Percentiles rank a stretch among this genome's conserved stretches.
Evolutionary conservation across 2,113 vertebrate genomes (phyloP).

Genomic region (Microcebus lehilahytsara): DNA sequence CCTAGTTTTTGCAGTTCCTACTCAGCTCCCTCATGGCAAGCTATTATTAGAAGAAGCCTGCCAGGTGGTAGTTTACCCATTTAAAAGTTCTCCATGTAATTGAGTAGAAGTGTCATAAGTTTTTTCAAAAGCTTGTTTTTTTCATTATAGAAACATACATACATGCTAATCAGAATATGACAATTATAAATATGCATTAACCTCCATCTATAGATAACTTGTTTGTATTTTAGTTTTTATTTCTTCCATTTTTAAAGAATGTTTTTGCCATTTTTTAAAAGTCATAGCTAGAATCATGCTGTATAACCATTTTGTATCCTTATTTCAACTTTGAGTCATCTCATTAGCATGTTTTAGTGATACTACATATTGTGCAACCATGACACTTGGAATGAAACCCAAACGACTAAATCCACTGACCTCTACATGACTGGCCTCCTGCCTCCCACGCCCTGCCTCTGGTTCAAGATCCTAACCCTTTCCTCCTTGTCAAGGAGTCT

Average conservation of each 20-base stretch:
- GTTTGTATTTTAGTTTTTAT: neutral
- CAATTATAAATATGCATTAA: neutral
- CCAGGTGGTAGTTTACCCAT: neutral
- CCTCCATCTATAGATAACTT: neutral
- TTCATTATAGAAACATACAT: neutral
- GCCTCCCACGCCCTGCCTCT: neutral
- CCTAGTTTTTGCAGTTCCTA: neutral
- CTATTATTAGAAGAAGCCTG: neutral
- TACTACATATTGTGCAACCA: neutral
- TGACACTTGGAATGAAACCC: neutral
- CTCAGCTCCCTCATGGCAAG: neutral
- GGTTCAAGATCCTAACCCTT: neutral
- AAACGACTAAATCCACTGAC: neutral
- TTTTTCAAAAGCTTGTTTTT: constrained; percentile 4
- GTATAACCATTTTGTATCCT: neutral
- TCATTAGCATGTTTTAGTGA: neutral
- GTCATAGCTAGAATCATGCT: neutral
- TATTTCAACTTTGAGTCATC: neutral
- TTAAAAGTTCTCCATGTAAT: neutral
- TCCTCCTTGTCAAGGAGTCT: neutral
- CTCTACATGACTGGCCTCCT: neutral
- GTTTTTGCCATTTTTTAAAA: neutral
- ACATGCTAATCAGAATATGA: neutral
- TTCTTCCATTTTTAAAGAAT: neutral
- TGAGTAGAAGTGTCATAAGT: neutral